Evolutionary conservation across 2,888 invertebrate genomes (phyloP).

Genomic region (Polydrusus tereticollis): DNA sequence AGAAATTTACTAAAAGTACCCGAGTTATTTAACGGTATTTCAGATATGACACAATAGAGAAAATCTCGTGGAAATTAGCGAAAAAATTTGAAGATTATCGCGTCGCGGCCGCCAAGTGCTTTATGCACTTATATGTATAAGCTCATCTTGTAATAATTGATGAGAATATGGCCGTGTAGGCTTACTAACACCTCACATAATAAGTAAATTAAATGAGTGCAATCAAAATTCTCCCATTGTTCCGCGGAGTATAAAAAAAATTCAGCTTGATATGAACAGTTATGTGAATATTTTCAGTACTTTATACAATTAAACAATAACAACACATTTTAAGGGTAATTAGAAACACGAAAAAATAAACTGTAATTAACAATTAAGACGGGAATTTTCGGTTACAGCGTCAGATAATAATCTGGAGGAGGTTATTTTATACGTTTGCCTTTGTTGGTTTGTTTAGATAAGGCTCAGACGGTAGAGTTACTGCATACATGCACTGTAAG

Average conservation of each 20-base stretch:
- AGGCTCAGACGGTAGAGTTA: background rate
- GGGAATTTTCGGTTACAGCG: background rate
- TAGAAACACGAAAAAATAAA: slow-evolving; percentile 6
- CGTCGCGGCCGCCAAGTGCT: too few species aligned
- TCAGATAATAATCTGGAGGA: background rate
- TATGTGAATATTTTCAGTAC: slow-evolving; percentile 3
- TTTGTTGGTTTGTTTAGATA: background rate
- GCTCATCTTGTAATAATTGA: too few species aligned
- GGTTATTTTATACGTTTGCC: background rate
- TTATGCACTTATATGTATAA: too few species aligned
- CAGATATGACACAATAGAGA: background rate
- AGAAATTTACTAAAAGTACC: background rate
- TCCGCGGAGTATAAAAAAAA: background rate
- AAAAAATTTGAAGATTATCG: too few species aligned
- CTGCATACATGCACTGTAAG: too few species aligned
- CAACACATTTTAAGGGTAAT: slow-evolving; percentile 7
- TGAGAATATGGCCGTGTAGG: background rate
- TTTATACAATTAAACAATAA: slow-evolving; percentile 14
- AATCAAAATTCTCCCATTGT: background rate
- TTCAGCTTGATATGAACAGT: background rate
- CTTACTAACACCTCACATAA: background rate
- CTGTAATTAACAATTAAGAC: slow-evolving; percentile 13
- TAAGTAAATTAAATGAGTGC: background rate
- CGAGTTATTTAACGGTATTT: background rate
- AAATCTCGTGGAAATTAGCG: background rate